Base-by-base conservation (phyloP, 1,140 invertebrate species). In the Mercenaria mercenaria region DNA sequence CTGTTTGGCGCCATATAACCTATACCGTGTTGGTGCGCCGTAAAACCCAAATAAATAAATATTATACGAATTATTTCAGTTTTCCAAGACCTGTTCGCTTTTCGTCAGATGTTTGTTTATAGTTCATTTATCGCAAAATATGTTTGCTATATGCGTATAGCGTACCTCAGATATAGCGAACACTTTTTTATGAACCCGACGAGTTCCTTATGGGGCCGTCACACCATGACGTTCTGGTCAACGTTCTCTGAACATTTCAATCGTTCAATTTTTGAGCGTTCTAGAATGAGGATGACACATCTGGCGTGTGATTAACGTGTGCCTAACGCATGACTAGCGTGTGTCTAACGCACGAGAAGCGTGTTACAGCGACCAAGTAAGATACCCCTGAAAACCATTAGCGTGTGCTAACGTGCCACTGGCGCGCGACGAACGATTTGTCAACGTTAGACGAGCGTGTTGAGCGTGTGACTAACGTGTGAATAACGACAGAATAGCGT, bases 321-420 rank as follows among this genome's bases (percentile, higher is more conserved):
- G 67, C 8, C 34, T 72, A 47, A 79, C 76, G 76, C 77, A 56
- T 80, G 20, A 80, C 52, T 56, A 80, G 77, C 77, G 77, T 59
- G 77, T 59, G 77, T 41, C 77, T 80, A 80, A 80, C 50, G 52
- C 39, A 76, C 39, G 72, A 76, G 72, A 76, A 76, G 72, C 72
- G 23, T 76, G 72, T 76, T 10, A 43, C 72, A 76, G 34, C 72
- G 72, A 76, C 72, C 72, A 41, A 76, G 72, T 76, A 76, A 76
- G 72, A 76, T 47, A 43, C 72, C 39, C 72, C 72, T 76, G 39
- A 76, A 76, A 72, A 15, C 69, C n/a, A n/a, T n/a, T n/a, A 80
- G 76, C 76, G 76, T 47, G 76, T 79, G 41, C 43, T 79, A 50
- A 79, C 76, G 43, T 52, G 47, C 43, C 76, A 43, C 76, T 79